These are phyloP conservation scores for Podabrus alpinus DNA, from an alignment of 2,888 invertebrate species.

Conservation along the genomic window DNA sequence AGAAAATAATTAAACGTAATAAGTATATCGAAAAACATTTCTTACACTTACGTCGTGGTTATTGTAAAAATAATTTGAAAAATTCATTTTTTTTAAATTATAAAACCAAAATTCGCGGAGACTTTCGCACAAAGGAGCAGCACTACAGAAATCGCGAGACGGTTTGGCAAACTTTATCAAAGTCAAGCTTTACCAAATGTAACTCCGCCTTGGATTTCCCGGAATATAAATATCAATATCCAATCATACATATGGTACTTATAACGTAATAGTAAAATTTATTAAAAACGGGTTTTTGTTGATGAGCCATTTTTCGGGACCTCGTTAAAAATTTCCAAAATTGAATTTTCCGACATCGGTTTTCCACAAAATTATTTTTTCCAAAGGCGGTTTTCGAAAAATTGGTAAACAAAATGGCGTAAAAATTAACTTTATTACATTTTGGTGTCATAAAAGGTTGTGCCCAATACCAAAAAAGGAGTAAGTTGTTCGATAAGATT, in stretches of 20 bases:
- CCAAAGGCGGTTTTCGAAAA: neutral
- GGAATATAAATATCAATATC: constrained; percentile 12
- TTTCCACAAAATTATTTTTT: neutral
- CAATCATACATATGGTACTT: constrained; percentile 8
- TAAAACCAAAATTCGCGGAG: neutral
- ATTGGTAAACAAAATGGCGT: neutral
- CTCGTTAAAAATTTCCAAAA: neutral
- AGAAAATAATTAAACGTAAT: neutral
- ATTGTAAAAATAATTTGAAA: neutral
- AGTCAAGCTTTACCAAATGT: constrained; percentile 3
- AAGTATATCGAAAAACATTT: neutral
- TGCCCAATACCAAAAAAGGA: neutral
- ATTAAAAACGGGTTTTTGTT: neutral
- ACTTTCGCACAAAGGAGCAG: neutral
- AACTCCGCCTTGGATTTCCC: constrained; percentile 25
- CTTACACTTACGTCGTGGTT: neutral
- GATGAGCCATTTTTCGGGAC: neutral
- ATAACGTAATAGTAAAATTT: neutral
- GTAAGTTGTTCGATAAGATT: neutral
- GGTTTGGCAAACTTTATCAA: neutral
- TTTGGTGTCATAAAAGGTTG: neutral
- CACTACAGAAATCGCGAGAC: neutral
- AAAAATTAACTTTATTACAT: neutral
- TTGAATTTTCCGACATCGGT: neutral
- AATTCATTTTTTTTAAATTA: neutral